Percentiles rank a stretch among this genome's conserved stretches.
Conservation (phyloP, 1,140 invertebrate genomes). For the Chrysopa pallens region DNA sequence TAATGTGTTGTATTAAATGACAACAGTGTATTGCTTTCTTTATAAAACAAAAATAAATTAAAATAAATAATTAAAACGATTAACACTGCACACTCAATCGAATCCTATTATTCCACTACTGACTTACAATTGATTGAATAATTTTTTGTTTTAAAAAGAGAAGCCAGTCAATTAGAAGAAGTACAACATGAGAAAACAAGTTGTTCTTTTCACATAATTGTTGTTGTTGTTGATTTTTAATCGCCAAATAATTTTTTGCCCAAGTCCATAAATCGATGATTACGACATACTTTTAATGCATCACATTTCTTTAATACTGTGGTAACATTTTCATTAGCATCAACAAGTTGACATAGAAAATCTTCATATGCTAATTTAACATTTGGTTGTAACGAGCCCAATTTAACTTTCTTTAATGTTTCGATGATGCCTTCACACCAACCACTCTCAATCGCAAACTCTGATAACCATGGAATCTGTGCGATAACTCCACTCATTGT, state of each 20-base stretch:
- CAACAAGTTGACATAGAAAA: conserved; percentile 66
- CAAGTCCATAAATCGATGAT: conserved; percentile 74
- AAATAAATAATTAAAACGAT: too few relatives aligned
- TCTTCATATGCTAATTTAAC: conserved; percentile 81
- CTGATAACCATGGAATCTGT: conserved; percentile 71
- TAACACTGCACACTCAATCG: too few relatives aligned
- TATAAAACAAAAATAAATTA: too few relatives aligned
- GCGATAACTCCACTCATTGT: conserved; percentile 65
- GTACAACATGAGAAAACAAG: neutral
- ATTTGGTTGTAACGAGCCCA: conserved; percentile 59
- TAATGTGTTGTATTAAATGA: too few relatives aligned
- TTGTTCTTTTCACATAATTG: neutral
- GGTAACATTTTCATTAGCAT: conserved; percentile 54
- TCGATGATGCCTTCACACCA: conserved; percentile 76
- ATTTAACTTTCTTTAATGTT: conserved; percentile 60
- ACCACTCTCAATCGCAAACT: conserved; percentile 81
- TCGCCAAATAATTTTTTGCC: conserved; percentile 70
- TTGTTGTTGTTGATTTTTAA: conserved; percentile 25
- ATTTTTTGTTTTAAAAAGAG: neutral
- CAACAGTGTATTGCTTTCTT: too few relatives aligned
- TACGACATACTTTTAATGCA: conserved; percentile 62
- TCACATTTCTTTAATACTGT: conserved; percentile 68
- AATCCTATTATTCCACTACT: neutral
- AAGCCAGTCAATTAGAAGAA: neutral
- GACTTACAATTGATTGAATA: conserved; percentile 1